Base-by-base conservation (phyloP, 1,140 invertebrate species). In the Lamellibrachia luymesi region DNA sequence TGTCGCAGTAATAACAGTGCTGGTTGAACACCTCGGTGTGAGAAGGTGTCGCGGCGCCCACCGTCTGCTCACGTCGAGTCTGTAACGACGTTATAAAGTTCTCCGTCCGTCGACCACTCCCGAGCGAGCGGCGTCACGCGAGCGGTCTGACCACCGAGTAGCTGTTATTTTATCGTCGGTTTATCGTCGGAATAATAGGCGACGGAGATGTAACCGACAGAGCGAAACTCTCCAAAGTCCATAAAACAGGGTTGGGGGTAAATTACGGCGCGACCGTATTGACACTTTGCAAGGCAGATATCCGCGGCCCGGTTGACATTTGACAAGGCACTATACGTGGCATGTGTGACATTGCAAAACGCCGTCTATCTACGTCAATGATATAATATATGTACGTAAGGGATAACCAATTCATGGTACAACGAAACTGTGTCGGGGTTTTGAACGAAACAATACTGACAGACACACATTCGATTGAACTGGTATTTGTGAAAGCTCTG, bases 91-190 rank as follows among this genome's bases (percentile, higher is more conserved):
- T 80, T 80, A 22, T 80, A 80, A 80, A 80, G 13, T 13, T 56
- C 52, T 22, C 64, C 64, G 7, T 10, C 64, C 64, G 13, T 17
- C 64, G 64, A 17, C 64, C 17, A 2, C 64, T 80, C 64, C 25
- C 64, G 64, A 22, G 2, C 64, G 64, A 80, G 64, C 13, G 64
- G 64, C 64, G 64, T 80, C 64, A 80, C 64, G 64, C 64, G 64
- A 80, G 64, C 64, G 64, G 5, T 22, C 13, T 22, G 13, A 22
- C 64, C 17, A 80, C 64, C 64, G 25, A 80, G 13, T 8, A 80
- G 64, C 64, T 80, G 64, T 80, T 80, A 80, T 80, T 80, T 80
- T 80, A 80, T 80, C 64, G 64, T 80, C 64, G 64, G 64, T 80
- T 80, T 80, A 80, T 80, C 64, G 64, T 80, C 64, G 52, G 52